These are phyloP conservation scores for Acleris cristana DNA, from an alignment of 2,888 invertebrate species.

Conservation along the genomic window DNA sequence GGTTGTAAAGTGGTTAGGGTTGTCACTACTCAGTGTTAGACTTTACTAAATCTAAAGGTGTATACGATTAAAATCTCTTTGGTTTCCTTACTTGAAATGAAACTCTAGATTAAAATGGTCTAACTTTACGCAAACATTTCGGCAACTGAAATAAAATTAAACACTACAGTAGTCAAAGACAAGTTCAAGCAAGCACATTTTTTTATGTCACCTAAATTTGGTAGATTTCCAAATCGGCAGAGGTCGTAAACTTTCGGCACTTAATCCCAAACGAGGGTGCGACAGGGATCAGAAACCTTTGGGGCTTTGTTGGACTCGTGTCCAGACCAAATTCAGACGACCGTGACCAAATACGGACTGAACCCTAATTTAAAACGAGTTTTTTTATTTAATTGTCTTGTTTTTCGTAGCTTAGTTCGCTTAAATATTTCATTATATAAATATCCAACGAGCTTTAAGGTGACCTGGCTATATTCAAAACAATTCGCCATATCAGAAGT, in stretches of 20 bases:
- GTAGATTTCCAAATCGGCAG: constrained; percentile 16
- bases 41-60: no score
- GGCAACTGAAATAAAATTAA: not conserved
- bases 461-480: no score
- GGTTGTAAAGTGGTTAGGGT: not conserved
- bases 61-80: no score
- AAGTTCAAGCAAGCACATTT: constrained; percentile 12
- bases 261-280: constrained; percentile 33
- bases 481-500: no score
- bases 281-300: constrained; percentile 32
- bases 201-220: constrained; percentile 22
- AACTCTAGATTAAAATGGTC: no score
- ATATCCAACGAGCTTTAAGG: not conserved
- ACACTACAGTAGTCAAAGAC: not conserved
- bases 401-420: not conserved
- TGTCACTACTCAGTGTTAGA: not conserved
- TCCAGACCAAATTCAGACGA: constrained; percentile 19
- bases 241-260: constrained; percentile 32
- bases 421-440: constrained; percentile 5
- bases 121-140: no score
- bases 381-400: constrained; percentile 1
- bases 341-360: constrained; percentile 26
- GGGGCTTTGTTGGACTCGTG: not conserved
- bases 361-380: constrained; percentile 27
- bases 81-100: no score